These are phyloP conservation scores for Notodonta dromedarius DNA, from an alignment of 2,888 invertebrate species.

Conservation along the genomic window DNA sequence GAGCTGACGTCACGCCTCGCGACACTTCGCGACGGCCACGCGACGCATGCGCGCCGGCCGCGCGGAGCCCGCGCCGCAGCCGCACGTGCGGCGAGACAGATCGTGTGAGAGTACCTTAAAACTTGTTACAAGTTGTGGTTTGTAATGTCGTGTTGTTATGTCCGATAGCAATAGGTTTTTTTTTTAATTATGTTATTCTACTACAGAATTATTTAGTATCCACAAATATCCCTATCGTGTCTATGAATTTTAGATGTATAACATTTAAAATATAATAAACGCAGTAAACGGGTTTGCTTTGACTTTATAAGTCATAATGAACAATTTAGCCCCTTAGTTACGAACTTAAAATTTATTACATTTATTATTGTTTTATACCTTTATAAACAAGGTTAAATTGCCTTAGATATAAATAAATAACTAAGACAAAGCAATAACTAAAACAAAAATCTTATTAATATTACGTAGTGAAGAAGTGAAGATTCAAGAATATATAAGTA, in stretches of 20 bases:
- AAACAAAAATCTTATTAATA: too few species aligned
- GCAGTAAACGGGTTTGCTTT: too few species aligned
- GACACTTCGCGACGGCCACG: slow-evolving; percentile 32
- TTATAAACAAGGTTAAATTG: too few species aligned
- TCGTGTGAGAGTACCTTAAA: slow-evolving; percentile 17
- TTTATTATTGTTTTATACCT: too few species aligned
- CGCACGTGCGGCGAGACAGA: slow-evolving; percentile 43
- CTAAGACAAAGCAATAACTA: too few species aligned
- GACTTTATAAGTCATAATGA: too few species aligned
- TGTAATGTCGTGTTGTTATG: not conserved
- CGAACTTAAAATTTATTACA: too few species aligned
- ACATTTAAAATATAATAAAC: too few species aligned
- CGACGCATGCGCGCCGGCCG: slow-evolving; percentile 42
- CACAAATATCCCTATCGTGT: not conserved
- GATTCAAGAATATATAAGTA: not conserved
- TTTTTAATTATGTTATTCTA: not conserved
- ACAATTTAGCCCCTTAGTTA: too few species aligned
- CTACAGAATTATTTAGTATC: not conserved
- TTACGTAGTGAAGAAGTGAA: not conserved
- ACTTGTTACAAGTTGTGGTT: slow-evolving; percentile 23
- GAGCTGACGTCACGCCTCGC: slow-evolving; percentile 56
- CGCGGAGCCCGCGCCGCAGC: slow-evolving; percentile 17
- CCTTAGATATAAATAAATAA: too few species aligned
- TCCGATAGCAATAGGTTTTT: not conserved
- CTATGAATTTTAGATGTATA: too few species aligned